Base-by-base conservation (phyloP, 2,888 invertebrate genomes). In the Limnephilus rhombicus region DNA sequence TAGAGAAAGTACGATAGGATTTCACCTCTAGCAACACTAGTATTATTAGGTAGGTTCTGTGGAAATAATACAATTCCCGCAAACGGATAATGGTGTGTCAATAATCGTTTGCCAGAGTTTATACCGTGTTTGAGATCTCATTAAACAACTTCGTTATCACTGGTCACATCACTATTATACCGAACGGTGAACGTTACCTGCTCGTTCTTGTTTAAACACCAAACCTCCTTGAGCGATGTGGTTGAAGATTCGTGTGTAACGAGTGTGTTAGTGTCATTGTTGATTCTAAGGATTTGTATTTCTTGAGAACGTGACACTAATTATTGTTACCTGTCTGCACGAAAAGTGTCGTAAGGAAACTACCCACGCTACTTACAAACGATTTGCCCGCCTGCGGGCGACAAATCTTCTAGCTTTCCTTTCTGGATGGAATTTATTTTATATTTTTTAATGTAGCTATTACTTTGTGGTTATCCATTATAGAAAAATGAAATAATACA, bases 71-170 rank as follows among this genome's bases (percentile, higher is more conserved):
- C 49, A 49, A 86, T 86, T 86, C 29, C 86, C 86, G 86, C 45
- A 86, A 45, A 45, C 37, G 86, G 31, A 86, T 86, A 86, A 86
- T 86, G 45, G 29, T 86, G 86, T 86, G 86, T 86, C 86, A 86
- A 86, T 68, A 68, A 68, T 86, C 45, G 86, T 86, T 86, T 49
- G 86, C 29, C 86, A 49, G 49, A 86, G 45, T 45, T 45, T 24
- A 49, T 45, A 86, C 24, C 83, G 29, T 86, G 29, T 45, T 45
- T 45, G 86, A 86, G 86, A 37, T 86, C 86, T 86, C 86, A 86
- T 86, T 86, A 86, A 86, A 45, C 86, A 45, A 68, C 68, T 68
- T 41, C 45, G 49, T 86, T 86, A 86, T 86, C 83, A 68, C 68
- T 41, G 34, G 18, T 4, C 37, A 83, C 83, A 24, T 83, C 83